A percentile compares a stretch with the other conserved stretches of the same genome.
phyloP scores from a whole-genome alignment of 2,113 vertebrate genomes.

The Prietella phreatophila region DNA sequence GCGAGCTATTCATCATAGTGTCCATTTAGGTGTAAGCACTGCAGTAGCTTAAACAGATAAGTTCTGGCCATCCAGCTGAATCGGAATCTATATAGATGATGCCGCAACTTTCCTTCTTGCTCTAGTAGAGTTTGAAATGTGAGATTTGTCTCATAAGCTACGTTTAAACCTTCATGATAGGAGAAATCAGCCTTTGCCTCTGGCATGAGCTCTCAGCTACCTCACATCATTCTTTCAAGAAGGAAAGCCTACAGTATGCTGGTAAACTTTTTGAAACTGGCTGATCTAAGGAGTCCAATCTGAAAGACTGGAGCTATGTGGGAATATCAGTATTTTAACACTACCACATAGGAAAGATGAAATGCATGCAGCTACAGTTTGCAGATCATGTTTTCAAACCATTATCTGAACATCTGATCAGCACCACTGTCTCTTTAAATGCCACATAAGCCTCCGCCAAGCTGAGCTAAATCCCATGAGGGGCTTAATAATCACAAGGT shows the following conservation, averaged over 20 bases:
- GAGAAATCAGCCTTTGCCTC: slow-evolving; percentile 15
- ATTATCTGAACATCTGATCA: slow-evolving; percentile 25
- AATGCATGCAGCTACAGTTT: background rate
- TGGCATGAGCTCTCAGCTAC: slow-evolving; percentile 7
- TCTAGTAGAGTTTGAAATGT: slow-evolving; percentile 16
- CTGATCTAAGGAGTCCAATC: slow-evolving; percentile 33
- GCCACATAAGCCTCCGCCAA: background rate
- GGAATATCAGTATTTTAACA: slow-evolving; percentile 16
- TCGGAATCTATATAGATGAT: slow-evolving; percentile 6
- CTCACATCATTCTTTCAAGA: slow-evolving; percentile 11
- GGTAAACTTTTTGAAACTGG: slow-evolving; percentile 19
- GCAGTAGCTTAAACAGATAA: slow-evolving; percentile 34
- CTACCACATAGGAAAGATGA: slow-evolving; percentile 18
- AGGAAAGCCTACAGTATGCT: background rate
- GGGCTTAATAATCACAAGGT: slow-evolving; percentile 18
- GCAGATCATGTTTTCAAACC: slow-evolving; percentile 24
- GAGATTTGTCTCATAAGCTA: slow-evolving; percentile 27
- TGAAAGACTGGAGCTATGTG: slow-evolving; percentile 26
- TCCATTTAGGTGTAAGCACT: slow-evolving; percentile 26
- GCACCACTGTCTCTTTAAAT: slow-evolving; percentile 20
- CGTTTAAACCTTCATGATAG: slow-evolving; percentile 21
- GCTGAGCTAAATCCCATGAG: slow-evolving; percentile 15
- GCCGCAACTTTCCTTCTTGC: slow-evolving; percentile 18
- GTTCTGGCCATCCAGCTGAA: background rate
- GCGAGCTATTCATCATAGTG: background rate